Evolutionary conservation across 2,888 invertebrate genomes (phyloP).

Genomic region (Melieria picta): DNA sequence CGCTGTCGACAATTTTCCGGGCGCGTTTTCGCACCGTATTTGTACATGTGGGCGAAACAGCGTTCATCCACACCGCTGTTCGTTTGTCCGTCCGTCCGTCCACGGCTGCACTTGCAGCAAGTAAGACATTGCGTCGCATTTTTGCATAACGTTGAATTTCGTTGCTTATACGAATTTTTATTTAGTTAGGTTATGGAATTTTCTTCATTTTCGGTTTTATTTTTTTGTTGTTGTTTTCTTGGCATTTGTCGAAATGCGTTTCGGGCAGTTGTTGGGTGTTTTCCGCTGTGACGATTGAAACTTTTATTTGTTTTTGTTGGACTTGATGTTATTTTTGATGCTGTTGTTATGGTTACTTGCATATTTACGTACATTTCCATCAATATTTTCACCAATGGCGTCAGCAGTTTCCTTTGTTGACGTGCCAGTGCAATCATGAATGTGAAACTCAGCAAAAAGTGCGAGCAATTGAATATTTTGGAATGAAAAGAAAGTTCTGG

Average conservation of each 20-base stretch:
- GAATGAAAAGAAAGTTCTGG: too few species aligned
- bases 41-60: background rate
- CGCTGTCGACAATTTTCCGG: background rate
- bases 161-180: too few species aligned
- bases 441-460: too few species aligned
- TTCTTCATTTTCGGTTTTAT: background rate
- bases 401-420: slow-evolving; percentile 24
- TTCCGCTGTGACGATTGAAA: background rate
- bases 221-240: background rate
- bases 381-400: slow-evolving; percentile 8
- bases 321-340: slow-evolving; percentile 2
- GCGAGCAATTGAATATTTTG: too few species aligned
- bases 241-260: background rate
- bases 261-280: background rate
- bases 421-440: background rate
- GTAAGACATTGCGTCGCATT: background rate
- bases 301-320: too few species aligned
- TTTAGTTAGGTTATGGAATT: background rate
- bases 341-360: background rate
- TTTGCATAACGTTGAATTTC: background rate
- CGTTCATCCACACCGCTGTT: background rate
- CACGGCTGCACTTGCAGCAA: background rate
- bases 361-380: background rate
- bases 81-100: background rate
- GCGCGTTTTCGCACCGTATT: background rate